These are phyloP conservation scores for Drosophila cracens DNA, from an alignment of 2,888 invertebrate genomes.

Conservation along the genomic window DNA sequence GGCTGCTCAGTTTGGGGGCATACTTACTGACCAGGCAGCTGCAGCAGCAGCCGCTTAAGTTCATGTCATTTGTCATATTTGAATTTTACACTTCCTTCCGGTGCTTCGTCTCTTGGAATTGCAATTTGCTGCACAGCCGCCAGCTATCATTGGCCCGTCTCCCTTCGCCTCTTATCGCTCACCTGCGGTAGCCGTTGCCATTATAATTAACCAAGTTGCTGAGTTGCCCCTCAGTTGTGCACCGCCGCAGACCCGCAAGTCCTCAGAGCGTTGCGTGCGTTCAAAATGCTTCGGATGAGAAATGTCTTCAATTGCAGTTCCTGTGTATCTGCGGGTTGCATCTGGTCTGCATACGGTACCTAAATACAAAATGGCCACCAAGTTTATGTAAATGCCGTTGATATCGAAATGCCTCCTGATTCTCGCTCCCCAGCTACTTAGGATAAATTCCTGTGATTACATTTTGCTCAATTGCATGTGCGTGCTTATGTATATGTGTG, in stretches of 20 bases:
- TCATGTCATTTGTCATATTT: conserved; percentile 81
- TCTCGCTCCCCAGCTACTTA: conserved; percentile 60
- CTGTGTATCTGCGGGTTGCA: conserved; percentile 70
- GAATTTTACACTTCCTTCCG: conserved; percentile 81
- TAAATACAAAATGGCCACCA: conserved; percentile 65
- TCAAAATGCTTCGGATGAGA: conserved; percentile 62
- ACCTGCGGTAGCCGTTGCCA: conserved; percentile 60
- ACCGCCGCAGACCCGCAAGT: conserved; percentile 18
- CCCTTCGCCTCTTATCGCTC: conserved; percentile 52
- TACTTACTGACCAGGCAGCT: conserved; percentile 18
- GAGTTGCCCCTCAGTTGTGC: conserved; percentile 24
- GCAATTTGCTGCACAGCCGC: conserved; percentile 65
- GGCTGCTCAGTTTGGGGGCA: background rate
- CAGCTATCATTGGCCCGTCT: conserved; percentile 28
- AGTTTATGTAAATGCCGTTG: conserved; percentile 72
- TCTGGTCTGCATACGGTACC: conserved; percentile 46
- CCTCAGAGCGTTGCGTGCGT: background rate
- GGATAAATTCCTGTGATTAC: conserved; percentile 77
- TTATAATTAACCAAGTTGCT: conserved; percentile 79
- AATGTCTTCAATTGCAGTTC: conserved; percentile 78
- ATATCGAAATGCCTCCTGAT: conserved; percentile 48
- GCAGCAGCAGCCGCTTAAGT: conserved; percentile 70
- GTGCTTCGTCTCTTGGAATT: conserved; percentile 73
- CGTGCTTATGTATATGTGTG: conserved; percentile 21
- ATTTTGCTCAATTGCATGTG: conserved; percentile 74